These are phyloP conservation scores for Platycercus adscitus DNA, from an alignment of 2,113 vertebrate genomes.

Conservation along the genomic window DNA sequence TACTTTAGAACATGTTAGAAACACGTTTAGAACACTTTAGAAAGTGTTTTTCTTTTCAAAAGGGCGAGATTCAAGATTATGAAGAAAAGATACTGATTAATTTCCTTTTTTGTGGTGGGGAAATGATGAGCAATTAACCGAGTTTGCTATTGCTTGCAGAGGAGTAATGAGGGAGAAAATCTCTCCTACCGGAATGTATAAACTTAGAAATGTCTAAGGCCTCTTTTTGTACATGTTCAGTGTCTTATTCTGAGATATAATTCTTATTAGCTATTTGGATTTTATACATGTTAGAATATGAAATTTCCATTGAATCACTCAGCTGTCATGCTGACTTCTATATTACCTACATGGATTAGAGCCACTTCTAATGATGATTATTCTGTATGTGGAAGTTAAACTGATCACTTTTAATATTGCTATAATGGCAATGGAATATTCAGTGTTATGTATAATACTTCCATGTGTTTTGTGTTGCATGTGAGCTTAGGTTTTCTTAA, in stretches of 20 bases:
- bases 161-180: not conserved
- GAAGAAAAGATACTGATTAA: not conserved
- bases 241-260: not conserved
- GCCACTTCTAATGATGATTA: not conserved
- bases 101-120: not conserved
- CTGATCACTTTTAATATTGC: not conserved
- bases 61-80: not conserved
- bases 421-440: not conserved
- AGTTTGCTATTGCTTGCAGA: not conserved
- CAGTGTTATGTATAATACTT: not conserved
- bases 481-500: not conserved
- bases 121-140: not conserved
- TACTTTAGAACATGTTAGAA: not conserved
- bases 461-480: accelerated
- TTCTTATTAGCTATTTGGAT: not conserved
- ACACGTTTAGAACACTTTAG: not conserved
- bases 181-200: accelerated
- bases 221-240: not conserved
- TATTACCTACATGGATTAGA: not conserved
- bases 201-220: not conserved
- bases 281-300: not conserved
- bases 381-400: not conserved
- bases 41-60: not conserved
- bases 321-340: not conserved
- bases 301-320: not conserved